phyloP scores from a whole-genome alignment of 2,888 invertebrate genomes.

The Sinopyrophorus schimmeli region DNA sequence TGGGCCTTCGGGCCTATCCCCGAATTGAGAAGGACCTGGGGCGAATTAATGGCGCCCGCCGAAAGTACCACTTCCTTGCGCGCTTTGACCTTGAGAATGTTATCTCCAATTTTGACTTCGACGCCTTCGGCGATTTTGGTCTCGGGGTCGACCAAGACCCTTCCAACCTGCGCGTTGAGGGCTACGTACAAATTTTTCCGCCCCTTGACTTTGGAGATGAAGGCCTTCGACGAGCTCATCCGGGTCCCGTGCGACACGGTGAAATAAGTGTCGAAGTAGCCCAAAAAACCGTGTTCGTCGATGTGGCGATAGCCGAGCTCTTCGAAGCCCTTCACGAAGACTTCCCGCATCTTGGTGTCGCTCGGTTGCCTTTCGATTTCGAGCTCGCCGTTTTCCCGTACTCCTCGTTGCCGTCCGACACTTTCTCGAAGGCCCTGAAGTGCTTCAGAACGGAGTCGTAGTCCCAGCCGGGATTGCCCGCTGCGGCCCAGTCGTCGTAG shows the following conservation, averaged over 20 bases:
- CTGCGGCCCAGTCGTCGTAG: conserved; percentile 81
- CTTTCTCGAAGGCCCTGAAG: conserved; percentile 83
- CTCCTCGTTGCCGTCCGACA: conserved; percentile 41
- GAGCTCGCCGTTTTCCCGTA: conserved; percentile 23
- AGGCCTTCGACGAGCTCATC: conserved; percentile 52
- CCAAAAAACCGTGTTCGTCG: conserved; percentile 63
- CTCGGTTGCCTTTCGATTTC: conserved; percentile 3
- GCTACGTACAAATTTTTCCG: conserved; percentile 62
- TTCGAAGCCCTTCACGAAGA: conserved; percentile 26
- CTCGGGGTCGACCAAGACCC: conserved; percentile 47
- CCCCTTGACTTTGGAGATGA: conserved; percentile 54
- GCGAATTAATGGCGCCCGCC: conserved; percentile 88
- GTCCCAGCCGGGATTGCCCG: conserved; percentile 85
- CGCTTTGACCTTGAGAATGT: conserved; percentile 56
- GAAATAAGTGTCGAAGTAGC: conserved; percentile 34
- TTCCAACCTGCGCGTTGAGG: conserved; percentile 60
- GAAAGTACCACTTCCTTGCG: conserved; percentile 80
- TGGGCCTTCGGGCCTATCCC: conserved; percentile 57
- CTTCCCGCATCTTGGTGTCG: conserved; percentile 17
- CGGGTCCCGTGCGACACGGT: conserved; percentile 50
- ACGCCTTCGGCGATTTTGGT: conserved; percentile 51
- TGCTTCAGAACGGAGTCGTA: conserved; percentile 79
- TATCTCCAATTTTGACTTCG: conserved; percentile 45
- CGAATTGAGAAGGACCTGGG: conserved; percentile 78
- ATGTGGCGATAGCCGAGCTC: conserved; percentile 49